Evolutionary conservation across 2,888 invertebrate genomes (phyloP), one percentile per base, ranked within the genome.

Genomic region (Cheilosia urbana): DNA sequence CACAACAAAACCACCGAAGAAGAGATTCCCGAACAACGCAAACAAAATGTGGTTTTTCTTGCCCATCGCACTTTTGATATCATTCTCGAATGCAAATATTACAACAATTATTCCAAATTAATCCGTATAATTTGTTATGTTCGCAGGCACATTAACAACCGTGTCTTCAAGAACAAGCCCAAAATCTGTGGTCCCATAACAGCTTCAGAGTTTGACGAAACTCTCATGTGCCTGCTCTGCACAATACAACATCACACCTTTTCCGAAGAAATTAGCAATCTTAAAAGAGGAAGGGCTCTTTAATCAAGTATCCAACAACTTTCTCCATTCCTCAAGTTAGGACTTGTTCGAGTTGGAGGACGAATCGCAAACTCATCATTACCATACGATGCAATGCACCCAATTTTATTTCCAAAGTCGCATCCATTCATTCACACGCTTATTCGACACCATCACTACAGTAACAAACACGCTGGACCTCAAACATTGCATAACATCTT

Each of bases 281-380:
- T 53, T 0, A 49, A 60, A 27, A 27, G 11, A 4, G 51, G 51
- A 37, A 42, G 1, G 0, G 1, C 7, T 0, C 3, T 6, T 2
- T 19, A 24, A 13, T 42, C 62, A n/a, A 19, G 6, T 7, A 4
- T 63, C 1, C 45, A 47, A 47, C 73, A 55, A 47, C 13, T 55
- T 0, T 15, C 63, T 21, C 63, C 63, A 2, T 73, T 73, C 51
- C 42, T 55, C 21, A 47, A 63, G 34, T 47, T 45, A 13, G 63
- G 62, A 30, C 63, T 73, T n/a, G 24, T 73, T 34, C 63, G 73
- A 63, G 47, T 63, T 6, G 72, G 55, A 24, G 73, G 73, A 45
- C 42, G 55, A 34, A 42, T 72, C 24, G 7, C 15, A 17, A 73
- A 63, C 0, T 55, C 57, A 24, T 1, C n/a, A 4, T 24, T 37